phyloP scores from a whole-genome alignment of 2,888 invertebrate species.

The Mythimna vitellina region DNA sequence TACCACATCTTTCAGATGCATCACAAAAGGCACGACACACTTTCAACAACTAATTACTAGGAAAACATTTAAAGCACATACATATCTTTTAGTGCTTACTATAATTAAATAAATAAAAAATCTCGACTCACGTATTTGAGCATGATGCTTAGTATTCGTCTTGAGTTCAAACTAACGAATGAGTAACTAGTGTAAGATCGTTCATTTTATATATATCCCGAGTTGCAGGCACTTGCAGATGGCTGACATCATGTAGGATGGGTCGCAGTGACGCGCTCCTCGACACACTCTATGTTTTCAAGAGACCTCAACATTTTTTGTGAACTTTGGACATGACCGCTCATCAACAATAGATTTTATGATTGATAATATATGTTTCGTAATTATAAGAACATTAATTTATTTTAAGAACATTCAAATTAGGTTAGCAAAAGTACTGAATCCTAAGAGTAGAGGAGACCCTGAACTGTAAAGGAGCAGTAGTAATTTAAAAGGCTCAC shows the following conservation, averaged over 20 bases:
- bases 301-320: slow-evolving; percentile 76
- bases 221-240: slow-evolving; percentile 81
- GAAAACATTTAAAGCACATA: slow-evolving; percentile 35
- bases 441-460: background rate
- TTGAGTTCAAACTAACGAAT: slow-evolving; percentile 89
- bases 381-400: background rate
- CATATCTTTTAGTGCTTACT: slow-evolving; percentile 56
- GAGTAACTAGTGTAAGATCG: slow-evolving; percentile 84
- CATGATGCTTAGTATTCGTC: slow-evolving; percentile 87
- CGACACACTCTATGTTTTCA: slow-evolving; percentile 67
- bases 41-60: slow-evolving; percentile 70
- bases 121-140: slow-evolving; percentile 87
- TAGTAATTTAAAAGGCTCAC: background rate
- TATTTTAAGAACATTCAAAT: background rate
- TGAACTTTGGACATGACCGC: slow-evolving; percentile 68
- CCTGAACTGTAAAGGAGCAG: background rate
- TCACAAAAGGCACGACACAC: slow-evolving; percentile 73
- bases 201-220: slow-evolving; percentile 87
- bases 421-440: background rate
- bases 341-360: slow-evolving; percentile 60
- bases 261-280: slow-evolving; percentile 71
- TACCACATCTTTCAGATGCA: slow-evolving; percentile 61
- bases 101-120: slow-evolving; percentile 61
- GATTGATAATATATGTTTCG: slow-evolving; percentile 33
- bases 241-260: slow-evolving; percentile 86